phyloP scores from a whole-genome alignment of 2,113 vertebrate species.

The Stercorarius parasiticus region DNA sequence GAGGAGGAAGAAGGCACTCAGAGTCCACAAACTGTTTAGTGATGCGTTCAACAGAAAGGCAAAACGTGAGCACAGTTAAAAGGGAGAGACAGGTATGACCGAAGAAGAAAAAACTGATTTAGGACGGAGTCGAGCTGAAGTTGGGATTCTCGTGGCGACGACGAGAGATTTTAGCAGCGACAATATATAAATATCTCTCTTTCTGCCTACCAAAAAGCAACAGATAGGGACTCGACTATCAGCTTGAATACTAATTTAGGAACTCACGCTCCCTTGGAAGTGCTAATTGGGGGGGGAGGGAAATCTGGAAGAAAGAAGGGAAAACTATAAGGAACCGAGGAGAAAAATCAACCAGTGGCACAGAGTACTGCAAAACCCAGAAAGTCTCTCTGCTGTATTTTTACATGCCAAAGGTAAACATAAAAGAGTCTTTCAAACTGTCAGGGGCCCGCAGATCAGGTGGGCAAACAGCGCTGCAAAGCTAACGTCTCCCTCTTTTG shows the following conservation, averaged over 20 bases:
- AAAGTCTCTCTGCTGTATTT: slow-evolving; percentile 25
- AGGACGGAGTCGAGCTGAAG: background rate
- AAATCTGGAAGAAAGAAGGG: background rate
- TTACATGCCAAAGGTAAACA: slow-evolving; percentile 36
- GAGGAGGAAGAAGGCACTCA: background rate
- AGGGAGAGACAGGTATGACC: background rate
- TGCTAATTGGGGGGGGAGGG: background rate
- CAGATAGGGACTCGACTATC: slow-evolving; percentile 37
- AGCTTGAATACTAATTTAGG: slow-evolving; percentile 36
- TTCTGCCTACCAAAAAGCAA: slow-evolving; percentile 43
- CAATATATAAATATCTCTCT: slow-evolving; percentile 7
- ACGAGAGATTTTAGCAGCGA: slow-evolving; percentile 18
- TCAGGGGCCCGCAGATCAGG: slow-evolving; percentile 47
- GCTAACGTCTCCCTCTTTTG: slow-evolving; percentile 38
- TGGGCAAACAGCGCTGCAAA: slow-evolving; percentile 50
- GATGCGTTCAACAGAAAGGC: background rate
- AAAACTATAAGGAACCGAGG: background rate
- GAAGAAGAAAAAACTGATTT: background rate
- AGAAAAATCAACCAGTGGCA: slow-evolving; percentile 36
- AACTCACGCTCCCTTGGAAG: slow-evolving; percentile 21
- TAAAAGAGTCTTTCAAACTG: slow-evolving; percentile 56
- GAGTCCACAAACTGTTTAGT: background rate
- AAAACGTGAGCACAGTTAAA: background rate
- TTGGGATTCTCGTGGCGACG: background rate
- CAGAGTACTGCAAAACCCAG: background rate